Base-by-base conservation (phyloP, 1,140 invertebrate species). In the Caligus rogercresseyi region DNA sequence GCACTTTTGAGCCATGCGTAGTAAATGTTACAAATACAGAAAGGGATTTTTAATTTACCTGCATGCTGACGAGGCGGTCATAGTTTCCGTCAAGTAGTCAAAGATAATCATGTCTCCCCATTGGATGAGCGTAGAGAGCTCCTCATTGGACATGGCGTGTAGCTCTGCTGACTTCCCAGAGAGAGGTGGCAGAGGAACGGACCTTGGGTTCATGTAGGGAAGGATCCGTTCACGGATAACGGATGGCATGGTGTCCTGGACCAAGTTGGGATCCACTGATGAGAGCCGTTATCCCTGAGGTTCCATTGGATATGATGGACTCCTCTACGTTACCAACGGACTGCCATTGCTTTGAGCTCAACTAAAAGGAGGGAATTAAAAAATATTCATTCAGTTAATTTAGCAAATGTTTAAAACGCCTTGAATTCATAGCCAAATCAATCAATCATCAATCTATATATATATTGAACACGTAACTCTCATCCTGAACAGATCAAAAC, bases 31-130 rank as follows among this genome's bases (percentile, higher is more conserved):
- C 14, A 20, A 14, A 55, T n/a, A n/a, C n/a, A n/a, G n/a, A n/a
- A n/a, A n/a, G n/a, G n/a, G n/a, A n/a, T n/a, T n/a, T n/a, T n/a
- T n/a, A n/a, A n/a, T 43, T 57, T 62, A 55, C 53, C 65, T 65
- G 61, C 66, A 65, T 67, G 64, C 61, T 65, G 13, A 64, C 66
- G 2, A 65, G 54, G 0, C 66, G 66, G 66, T 76, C 74, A 66
- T 75, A 76, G 59, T 76, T 74, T 25, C 69, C 74, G 74, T 76
- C n/a, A 76, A 66, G 62, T 72, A 76, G 66, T 76, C 74, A 67
- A 74, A 75, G 7, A 76, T 63, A 19, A 76, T 69, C 65, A 76
- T 69, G 63, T 71, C 70, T 54, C 73, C 73, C 74, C 74, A 76
- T 66, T 76, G 74, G 7, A 73, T 64, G 16, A 76, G 55, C 19